Evolutionary conservation across 2,113 vertebrate genomes (phyloP).

Genomic region (Meriones unguiculatus): DNA sequence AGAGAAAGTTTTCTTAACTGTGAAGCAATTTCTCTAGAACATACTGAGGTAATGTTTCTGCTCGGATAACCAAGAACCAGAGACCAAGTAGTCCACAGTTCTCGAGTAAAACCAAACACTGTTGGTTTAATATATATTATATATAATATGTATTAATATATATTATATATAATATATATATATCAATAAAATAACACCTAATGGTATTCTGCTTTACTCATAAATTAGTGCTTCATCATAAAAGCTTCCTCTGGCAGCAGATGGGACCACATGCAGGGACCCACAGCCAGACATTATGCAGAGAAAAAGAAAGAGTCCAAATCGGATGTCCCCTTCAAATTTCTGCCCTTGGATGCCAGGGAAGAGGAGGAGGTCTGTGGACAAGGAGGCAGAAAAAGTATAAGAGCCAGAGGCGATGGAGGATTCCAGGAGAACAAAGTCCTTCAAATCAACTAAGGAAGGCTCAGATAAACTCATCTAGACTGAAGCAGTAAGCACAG

Average conservation of each 20-base stretch:
- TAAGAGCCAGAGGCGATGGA: neutral
- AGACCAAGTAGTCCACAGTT: too few species aligned
- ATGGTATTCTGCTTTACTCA: neutral
- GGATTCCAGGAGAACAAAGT: neutral
- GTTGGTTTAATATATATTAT: neutral
- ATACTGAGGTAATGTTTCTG: neutral
- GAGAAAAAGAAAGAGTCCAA: too few species aligned
- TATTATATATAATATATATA: neutral
- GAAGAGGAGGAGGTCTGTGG: neutral
- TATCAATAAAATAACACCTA: neutral
- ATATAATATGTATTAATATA: too few species aligned
- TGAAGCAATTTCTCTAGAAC: neutral
- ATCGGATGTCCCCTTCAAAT: neutral
- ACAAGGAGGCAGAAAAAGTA: neutral
- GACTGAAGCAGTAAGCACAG: neutral
- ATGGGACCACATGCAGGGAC: fast-evolving
- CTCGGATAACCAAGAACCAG: neutral
- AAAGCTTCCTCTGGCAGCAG: neutral
- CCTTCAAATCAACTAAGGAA: neutral
- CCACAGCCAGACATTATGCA: neutral
- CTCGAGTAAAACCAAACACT: neutral
- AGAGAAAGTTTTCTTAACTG: neutral
- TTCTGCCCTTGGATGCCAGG: neutral
- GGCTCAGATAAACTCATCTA: too few species aligned
- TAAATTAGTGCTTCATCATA: neutral